Percentiles rank a stretch among this genome's conserved stretches.
These are phyloP conservation scores for Bicyclus anynana DNA, from an alignment of 1,140 invertebrate genomes.

Conservation along the genomic window DNA sequence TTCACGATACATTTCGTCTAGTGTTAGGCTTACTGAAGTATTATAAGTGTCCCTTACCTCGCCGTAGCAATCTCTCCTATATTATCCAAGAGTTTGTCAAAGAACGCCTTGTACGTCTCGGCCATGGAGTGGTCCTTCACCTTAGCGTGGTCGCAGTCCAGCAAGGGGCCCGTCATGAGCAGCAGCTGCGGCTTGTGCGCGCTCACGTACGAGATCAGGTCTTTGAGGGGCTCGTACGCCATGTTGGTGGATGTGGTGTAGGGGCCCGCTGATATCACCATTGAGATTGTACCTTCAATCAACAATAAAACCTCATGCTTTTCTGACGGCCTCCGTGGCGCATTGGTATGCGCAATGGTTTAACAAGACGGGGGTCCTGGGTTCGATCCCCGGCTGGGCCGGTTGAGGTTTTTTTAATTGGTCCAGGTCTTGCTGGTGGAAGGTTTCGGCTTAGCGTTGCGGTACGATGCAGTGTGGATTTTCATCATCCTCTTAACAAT, in stretches of 20 bases:
- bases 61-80: constrained; percentile 46
- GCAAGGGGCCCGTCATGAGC: constrained; percentile 89
- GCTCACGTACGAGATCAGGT: constrained; percentile 84
- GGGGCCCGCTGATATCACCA: constrained; percentile 89
- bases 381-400: too few species aligned
- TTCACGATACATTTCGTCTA: too few species aligned
- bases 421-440: too few species aligned
- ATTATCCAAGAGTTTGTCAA: constrained; percentile 81
- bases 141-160: constrained; percentile 83
- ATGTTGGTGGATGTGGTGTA: constrained; percentile 88
- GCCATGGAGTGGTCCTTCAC: constrained; percentile 78
- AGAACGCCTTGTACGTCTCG: constrained; percentile 84
- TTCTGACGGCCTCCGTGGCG: too few species aligned
- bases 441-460: too few species aligned
- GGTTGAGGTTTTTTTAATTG: too few species aligned
- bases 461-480: too few species aligned
- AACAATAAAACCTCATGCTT: neutral
- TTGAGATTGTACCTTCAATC: constrained; percentile 78
- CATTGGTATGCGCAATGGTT: too few species aligned
- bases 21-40: too few species aligned
- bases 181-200: constrained; percentile 87
- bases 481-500: too few species aligned
- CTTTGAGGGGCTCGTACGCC: constrained; percentile 88
- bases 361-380: too few species aligned
- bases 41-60: constrained; percentile 30